A percentile compares a stretch with the other conserved stretches of the same genome.
Evolutionary conservation across 2,113 vertebrate genomes (phyloP).

Genomic region (Microcebus lehilahytsara): DNA sequence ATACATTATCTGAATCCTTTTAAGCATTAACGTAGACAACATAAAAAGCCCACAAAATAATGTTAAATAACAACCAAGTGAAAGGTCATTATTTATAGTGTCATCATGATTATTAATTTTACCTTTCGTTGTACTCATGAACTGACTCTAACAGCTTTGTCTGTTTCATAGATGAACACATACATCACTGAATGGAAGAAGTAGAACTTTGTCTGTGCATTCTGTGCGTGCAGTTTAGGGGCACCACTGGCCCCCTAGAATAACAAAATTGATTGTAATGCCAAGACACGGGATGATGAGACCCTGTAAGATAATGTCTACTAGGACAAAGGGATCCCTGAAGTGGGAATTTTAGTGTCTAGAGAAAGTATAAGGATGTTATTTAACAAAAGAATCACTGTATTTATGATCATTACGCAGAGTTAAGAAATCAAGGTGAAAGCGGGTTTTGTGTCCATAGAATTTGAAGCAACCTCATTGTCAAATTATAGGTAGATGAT

Average conservation of each 20-base stretch:
- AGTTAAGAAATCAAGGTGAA: background rate
- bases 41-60: background rate
- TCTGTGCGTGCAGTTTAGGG: background rate
- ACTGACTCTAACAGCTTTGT: background rate
- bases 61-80: background rate
- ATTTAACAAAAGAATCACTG: background rate
- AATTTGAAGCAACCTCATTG: background rate
- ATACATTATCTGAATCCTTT: background rate
- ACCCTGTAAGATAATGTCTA: background rate
- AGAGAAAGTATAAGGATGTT: background rate
- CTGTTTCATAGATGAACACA: background rate
- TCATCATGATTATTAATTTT: background rate
- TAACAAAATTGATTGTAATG: background rate
- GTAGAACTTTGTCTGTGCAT: background rate
- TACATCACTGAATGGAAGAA: background rate
- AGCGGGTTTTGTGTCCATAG: background rate
- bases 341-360: background rate
- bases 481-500: background rate
- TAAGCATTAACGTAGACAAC: background rate
- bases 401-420: background rate
- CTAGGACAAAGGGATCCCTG: background rate
- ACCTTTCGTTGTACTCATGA: background rate
- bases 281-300: background rate
- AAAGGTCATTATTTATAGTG: background rate
- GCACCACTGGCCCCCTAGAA: rapidly evolving